phyloP scores from a whole-genome alignment of 2,888 invertebrate genomes.

The Timandra comae region DNA sequence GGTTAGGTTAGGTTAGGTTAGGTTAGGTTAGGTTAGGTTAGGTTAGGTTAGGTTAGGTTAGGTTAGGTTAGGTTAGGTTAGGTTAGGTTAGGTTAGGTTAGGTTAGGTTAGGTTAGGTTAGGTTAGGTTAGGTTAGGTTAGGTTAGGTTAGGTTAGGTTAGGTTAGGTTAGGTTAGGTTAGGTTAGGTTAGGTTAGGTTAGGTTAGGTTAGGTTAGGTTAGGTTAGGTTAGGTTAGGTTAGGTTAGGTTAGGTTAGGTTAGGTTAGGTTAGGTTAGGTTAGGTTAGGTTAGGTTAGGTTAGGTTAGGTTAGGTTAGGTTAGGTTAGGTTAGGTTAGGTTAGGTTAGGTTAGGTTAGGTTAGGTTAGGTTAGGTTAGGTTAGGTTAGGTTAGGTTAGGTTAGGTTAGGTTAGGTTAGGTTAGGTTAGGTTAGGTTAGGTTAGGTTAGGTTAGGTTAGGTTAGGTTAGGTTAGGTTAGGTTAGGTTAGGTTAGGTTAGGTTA shows the following conservation, averaged over 20 bases:
- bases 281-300: too few species aligned
- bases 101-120: slow-evolving; percentile 5
- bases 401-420: slow-evolving; percentile 6
- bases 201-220: too few species aligned
- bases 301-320: too few species aligned
- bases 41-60: not conserved
- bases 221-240: too few species aligned
- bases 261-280: too few species aligned
- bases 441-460: slow-evolving; percentile 3
- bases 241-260: too few species aligned
- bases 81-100: slow-evolving; percentile 4
- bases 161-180: too few species aligned
- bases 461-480: slow-evolving; percentile 3
- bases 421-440: slow-evolving; percentile 3
- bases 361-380: slow-evolving; percentile 2
- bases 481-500: slow-evolving; percentile 4
- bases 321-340: too few species aligned
- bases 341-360: slow-evolving; percentile 6
- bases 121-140: slow-evolving; percentile 2
- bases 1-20: slow-evolving; percentile 7
- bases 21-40: slow-evolving; percentile 2
- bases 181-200: too few species aligned
- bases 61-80: not conserved
- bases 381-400: slow-evolving; percentile 1
- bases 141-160: slow-evolving; percentile 3